Evolutionary conservation across 1,140 invertebrate genomes (phyloP).

Genomic region (Drosophila yakuba): DNA sequence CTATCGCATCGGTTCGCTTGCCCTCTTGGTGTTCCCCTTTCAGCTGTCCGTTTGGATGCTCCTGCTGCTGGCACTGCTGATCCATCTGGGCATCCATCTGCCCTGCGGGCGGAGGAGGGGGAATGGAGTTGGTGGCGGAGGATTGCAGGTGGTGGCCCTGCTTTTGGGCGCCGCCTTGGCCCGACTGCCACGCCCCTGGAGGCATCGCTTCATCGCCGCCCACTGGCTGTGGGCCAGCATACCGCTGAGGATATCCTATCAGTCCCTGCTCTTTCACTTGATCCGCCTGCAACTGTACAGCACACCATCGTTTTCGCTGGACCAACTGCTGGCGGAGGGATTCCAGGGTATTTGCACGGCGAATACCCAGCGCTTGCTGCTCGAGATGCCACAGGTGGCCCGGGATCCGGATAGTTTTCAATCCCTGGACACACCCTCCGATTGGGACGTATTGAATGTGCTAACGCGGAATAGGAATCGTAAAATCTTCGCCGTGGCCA

Average conservation of each 20-base stretch:
- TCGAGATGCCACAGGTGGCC: constrained; percentile 48
- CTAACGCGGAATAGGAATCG: constrained; percentile 13
- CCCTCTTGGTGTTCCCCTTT: constrained; percentile 57
- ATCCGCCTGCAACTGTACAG: constrained; percentile 58
- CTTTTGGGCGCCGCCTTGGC: constrained; percentile 47
- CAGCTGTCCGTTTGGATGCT: constrained; percentile 41
- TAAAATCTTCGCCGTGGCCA: constrained; percentile 55
- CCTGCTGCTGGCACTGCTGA: constrained; percentile 24
- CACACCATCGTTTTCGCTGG: constrained; percentile 39
- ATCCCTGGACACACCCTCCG: constrained; percentile 18
- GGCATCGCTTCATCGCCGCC: constrained; percentile 55
- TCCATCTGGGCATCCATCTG: constrained; percentile 42
- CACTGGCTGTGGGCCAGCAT: constrained; percentile 70
- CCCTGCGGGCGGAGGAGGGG: constrained; percentile 24
- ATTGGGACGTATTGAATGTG: constrained; percentile 43
- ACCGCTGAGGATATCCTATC: constrained; percentile 60
- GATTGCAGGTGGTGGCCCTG: constrained; percentile 49
- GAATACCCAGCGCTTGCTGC: constrained; percentile 43
- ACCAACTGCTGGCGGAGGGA: constrained; percentile 41
- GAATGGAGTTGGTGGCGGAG: neutral
- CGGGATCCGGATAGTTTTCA: constrained; percentile 16
- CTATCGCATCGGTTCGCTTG: constrained; percentile 44
- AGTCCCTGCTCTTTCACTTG: constrained; percentile 69
- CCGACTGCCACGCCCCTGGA: constrained; percentile 44
- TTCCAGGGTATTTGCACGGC: constrained; percentile 49